These are phyloP conservation scores for Ameiurus melas DNA, from an alignment of 2,113 vertebrate genomes.

Conservation along the genomic window DNA sequence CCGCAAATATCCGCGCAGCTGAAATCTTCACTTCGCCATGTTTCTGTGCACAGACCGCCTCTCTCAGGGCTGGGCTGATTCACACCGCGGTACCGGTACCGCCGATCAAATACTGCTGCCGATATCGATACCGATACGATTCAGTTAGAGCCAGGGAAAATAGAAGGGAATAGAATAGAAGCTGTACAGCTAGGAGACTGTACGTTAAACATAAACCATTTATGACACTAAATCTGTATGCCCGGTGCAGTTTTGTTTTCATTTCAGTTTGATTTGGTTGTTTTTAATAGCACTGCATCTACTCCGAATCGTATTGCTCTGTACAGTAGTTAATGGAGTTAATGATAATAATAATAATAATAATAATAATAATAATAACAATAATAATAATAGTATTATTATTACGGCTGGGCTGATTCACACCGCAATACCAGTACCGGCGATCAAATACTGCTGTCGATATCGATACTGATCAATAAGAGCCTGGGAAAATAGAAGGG, in stretches of 20 bases:
- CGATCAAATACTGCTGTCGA: background rate
- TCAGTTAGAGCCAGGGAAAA: background rate
- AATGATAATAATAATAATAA: background rate
- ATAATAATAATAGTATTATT: background rate
- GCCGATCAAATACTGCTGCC: background rate
- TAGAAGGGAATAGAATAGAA: background rate
- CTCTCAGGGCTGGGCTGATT: background rate
- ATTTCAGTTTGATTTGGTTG: background rate
- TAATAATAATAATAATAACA: background rate
- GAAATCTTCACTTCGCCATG: constrained; percentile 31
- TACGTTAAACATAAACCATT: background rate
- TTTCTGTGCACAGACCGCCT: constrained; percentile 26
- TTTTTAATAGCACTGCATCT: background rate
- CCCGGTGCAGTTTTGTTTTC: background rate
- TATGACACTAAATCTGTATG: background rate
- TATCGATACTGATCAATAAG: background rate
- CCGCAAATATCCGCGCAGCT: background rate
- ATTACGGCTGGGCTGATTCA: background rate
- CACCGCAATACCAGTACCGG: background rate
- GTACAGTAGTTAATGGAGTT: too few species aligned
- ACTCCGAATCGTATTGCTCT: background rate
- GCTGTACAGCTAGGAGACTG: background rate
- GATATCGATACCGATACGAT: background rate
- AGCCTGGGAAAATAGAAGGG: background rate
- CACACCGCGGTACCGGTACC: background rate